Conservation (phyloP, 2,113 vertebrate genomes). For the Chamaetylas fuelleborni region DNA sequence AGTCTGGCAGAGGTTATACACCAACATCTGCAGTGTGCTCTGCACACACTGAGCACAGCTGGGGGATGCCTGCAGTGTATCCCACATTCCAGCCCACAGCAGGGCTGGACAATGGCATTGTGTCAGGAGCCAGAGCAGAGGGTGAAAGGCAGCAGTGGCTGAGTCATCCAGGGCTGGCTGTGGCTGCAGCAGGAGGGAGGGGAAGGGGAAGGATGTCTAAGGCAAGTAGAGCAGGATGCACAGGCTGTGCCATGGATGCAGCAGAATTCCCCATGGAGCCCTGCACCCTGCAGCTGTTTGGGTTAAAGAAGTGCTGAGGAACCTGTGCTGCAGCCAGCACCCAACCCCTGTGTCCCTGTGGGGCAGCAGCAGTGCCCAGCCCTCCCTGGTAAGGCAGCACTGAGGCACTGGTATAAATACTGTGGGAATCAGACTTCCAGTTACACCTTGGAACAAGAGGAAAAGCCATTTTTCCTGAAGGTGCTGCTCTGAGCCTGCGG, state of each 20-base stretch:
- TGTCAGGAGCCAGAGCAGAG: background rate
- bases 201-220: background rate
- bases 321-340: background rate
- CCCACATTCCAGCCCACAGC: slow-evolving; percentile 43
- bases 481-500: background rate
- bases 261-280: background rate
- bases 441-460: background rate
- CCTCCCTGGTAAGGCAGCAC: background rate
- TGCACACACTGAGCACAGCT: background rate
- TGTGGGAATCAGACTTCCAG: background rate
- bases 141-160: background rate
- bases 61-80: background rate
- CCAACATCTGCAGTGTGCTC: background rate
- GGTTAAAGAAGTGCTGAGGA: background rate
- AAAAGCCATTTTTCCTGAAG: background rate
- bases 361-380: background rate
- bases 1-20: slow-evolving; percentile 23
- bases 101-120: accelerated
- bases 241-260: background rate
- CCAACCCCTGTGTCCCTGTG: background rate
- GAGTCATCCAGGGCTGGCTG: background rate
- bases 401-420: background rate
- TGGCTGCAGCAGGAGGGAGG: background rate
- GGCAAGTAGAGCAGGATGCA: background rate
- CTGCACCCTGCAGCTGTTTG: background rate